Base-by-base conservation (phyloP, 2,888 invertebrate species). In the Helobdella robusta region DNA sequence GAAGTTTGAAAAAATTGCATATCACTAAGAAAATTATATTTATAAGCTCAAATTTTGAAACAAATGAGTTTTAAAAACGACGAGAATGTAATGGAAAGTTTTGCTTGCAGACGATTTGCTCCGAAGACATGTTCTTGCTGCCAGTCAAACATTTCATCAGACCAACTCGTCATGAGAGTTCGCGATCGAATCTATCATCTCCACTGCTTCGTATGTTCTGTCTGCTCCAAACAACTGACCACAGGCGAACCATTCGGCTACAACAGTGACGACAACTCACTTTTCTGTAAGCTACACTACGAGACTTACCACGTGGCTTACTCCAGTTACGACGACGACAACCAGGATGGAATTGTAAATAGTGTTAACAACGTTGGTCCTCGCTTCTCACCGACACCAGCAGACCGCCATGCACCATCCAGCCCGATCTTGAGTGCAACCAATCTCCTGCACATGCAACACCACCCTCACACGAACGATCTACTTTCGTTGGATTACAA, bases 161-260 rank as follows among this genome's bases (percentile, higher is more conserved):
- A 88, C 74, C 91, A 92, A 81, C 82, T 92, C 76, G 91, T 92
- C 75, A 92, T 92, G 91, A 82, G 90, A 68, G 91, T 91, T 0
- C 82, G 88, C 52, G 91, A 72, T 83, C 34, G 87, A 74, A 89
- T 91, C 67, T 93, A 88, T 81, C 92, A 93, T 79, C 84, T 91
- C 66, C 85, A 87, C 71, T 93, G 92, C 81, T 93, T 93, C 83
- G 87, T 88, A 40, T 92, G 92, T 79, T 85, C 86, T 66, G 86
- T 89, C 48, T 92, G 93, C 78, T 87, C 88, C 59, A 84, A 85
- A 46, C 85, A 87, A 62, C 83, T 93, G 69, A 86, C 87, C 68
- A 89, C 91, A 75, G 92, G 92, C 28, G 92, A 93, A 76, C 88
- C 89, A 73, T 93, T 91, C 79, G 91, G 91, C 35, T 48, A 56